These are phyloP conservation scores for Sphaerophoria rueppellii DNA, from an alignment of 2,888 invertebrate genomes.

Conservation along the genomic window DNA sequence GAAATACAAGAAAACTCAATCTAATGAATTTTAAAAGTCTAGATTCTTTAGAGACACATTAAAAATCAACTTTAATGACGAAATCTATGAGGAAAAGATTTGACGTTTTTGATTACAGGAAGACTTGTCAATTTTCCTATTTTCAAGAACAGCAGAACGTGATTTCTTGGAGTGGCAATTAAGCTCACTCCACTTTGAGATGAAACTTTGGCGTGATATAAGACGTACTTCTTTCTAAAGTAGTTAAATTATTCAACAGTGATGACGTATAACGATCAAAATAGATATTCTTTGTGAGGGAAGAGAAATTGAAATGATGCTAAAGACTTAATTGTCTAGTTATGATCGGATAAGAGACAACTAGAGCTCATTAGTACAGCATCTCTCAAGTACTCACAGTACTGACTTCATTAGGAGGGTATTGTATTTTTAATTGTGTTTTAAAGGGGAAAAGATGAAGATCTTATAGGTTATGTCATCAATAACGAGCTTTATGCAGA, in stretches of 20 bases:
- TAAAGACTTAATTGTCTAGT: not conserved
- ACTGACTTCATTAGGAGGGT: no score
- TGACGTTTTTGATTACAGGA: not conserved
- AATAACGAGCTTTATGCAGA: no score
- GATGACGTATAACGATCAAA: not conserved
- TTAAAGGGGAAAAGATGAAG: no score
- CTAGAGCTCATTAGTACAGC: not conserved
- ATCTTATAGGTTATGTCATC: no score
- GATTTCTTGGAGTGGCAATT: not conserved
- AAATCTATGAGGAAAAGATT: constrained; percentile 3
- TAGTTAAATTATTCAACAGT: not conserved
- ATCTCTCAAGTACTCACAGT: not conserved
- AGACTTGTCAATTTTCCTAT: not conserved
- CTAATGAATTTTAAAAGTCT: not conserved
- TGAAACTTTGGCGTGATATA: not conserved
- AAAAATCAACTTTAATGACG: not conserved
- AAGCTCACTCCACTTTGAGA: not conserved
- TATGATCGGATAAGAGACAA: not conserved
- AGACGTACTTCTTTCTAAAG: not conserved
- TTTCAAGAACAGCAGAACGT: not conserved
- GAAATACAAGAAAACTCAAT: not conserved
- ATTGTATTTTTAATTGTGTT: no score
- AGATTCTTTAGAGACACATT: not conserved
- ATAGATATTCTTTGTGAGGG: not conserved
- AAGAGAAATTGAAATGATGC: not conserved